phyloP scores from a whole-genome alignment of 1,140 invertebrate genomes.

The Drosophila funebris region DNA sequence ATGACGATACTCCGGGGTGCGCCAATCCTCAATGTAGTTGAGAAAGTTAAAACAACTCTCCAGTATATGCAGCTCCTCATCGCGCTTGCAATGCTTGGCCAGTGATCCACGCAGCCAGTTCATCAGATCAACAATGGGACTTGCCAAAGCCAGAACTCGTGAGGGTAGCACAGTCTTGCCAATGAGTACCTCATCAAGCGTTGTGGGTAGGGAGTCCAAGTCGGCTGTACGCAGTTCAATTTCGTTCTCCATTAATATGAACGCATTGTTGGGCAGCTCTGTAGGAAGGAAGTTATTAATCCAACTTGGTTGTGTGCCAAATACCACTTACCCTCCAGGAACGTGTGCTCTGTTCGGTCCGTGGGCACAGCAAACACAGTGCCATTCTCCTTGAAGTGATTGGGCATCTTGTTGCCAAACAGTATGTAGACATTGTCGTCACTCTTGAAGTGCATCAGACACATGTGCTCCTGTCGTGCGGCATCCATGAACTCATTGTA shows the following conservation, averaged over 20 bases:
- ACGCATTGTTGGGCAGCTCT: conserved; percentile 73
- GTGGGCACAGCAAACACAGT: conserved; percentile 75
- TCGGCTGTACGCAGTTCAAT: conserved; percentile 63
- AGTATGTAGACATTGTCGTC: conserved; percentile 76
- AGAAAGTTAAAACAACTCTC: conserved; percentile 76
- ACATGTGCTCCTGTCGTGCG: conserved; percentile 74
- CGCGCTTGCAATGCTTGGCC: conserved; percentile 71
- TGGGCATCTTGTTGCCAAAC: conserved; percentile 75
- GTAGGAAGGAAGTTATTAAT: neutral
- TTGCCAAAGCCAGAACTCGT: conserved; percentile 62
- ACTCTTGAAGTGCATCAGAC: conserved; percentile 81
- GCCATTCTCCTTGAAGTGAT: conserved; percentile 75
- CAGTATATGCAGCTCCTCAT: conserved; percentile 61
- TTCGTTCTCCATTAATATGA: conserved; percentile 77
- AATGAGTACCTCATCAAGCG: conserved; percentile 64
- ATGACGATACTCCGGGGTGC: conserved; percentile 58
- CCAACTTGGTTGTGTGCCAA: no score
- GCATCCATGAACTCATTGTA: conserved; percentile 83
- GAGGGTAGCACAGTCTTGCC: conserved; percentile 71
- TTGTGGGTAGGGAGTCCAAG: conserved; percentile 45
- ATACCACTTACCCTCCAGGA: conserved; percentile 60
- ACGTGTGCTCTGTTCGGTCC: conserved; percentile 63
- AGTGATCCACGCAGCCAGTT: conserved; percentile 73
- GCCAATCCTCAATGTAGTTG: conserved; percentile 78
- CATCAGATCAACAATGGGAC: conserved; percentile 66